These are phyloP conservation scores for Sinella curviseta DNA, from an alignment of 1,140 invertebrate genomes.

Conservation along the genomic window DNA sequence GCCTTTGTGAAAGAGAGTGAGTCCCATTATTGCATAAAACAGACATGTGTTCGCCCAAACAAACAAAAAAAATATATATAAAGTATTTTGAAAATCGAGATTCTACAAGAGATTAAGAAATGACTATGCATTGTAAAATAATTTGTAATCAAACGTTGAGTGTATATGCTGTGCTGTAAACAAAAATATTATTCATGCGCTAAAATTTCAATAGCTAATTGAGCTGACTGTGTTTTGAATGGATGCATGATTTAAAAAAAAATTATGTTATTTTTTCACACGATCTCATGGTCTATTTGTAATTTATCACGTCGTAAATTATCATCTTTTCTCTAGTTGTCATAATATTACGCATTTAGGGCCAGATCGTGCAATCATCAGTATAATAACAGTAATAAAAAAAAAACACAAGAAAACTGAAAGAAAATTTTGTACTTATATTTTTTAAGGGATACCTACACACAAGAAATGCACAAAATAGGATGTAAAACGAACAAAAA, in stretches of 20 bases:
- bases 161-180: too few species aligned
- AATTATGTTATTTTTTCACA: conserved; percentile 10
- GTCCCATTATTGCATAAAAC: too few species aligned
- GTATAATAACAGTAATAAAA: neutral
- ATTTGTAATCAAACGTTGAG: neutral
- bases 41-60: too few species aligned
- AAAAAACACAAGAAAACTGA: neutral
- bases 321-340: conserved; percentile 8
- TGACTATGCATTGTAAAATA: neutral
- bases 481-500: too few species aligned
- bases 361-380: neutral
- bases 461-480: too few species aligned
- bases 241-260: too few species aligned
- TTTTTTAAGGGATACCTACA: neutral
- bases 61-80: too few species aligned
- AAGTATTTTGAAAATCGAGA: neutral
- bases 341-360: conserved; percentile 21
- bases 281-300: conserved; percentile 19
- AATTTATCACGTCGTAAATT: conserved; percentile 26
- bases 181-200: neutral
- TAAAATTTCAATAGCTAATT: conserved; percentile 23
- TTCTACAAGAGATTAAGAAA: conserved; percentile 4
- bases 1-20: neutral
- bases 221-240: conserved; percentile 7
- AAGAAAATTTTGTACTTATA: neutral